These are phyloP conservation scores for Chloropsis hardwickii DNA, from an alignment of 2,113 vertebrate species.

Conservation along the genomic window DNA sequence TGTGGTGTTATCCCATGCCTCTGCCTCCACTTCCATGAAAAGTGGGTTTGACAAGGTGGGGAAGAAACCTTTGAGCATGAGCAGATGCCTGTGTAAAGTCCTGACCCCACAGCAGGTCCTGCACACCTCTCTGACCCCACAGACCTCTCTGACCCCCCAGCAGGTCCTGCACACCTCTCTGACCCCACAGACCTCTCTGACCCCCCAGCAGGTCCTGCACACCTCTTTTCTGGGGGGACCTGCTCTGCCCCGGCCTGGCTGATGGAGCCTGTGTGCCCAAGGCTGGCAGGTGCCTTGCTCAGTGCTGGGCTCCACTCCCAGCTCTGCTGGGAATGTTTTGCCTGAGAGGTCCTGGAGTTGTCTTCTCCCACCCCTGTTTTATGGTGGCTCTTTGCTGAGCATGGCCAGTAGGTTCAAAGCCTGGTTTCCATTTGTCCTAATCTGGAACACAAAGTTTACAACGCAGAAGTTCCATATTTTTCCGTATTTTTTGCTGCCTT, in stretches of 20 bases:
- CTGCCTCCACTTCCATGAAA: not conserved
- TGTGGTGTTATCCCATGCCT: not conserved
- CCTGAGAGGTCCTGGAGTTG: not conserved
- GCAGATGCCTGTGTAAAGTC: not conserved
- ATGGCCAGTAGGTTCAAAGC: not conserved
- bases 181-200: too few species aligned
- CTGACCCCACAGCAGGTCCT: not conserved
- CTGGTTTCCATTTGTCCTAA: not conserved
- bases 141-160: too few species aligned
- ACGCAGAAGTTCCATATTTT: not conserved
- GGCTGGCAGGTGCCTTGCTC: not conserved
- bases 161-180: not conserved
- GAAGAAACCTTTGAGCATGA: not conserved
- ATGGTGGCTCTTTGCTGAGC: not conserved
- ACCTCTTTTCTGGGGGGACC: not conserved
- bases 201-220: not conserved
- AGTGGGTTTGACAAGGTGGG: not conserved
- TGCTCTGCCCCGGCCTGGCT: accelerated
- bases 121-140: not conserved
- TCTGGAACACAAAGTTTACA: not conserved
- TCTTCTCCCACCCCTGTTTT: not conserved
- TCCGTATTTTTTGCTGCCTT: not conserved
- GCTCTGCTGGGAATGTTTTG: not conserved
- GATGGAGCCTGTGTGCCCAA: not conserved
- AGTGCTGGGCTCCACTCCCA: not conserved